These are phyloP conservation scores for Champsocephalus gunnari DNA, from an alignment of 2,797 vertebrate species.

Conservation along the genomic window DNA sequence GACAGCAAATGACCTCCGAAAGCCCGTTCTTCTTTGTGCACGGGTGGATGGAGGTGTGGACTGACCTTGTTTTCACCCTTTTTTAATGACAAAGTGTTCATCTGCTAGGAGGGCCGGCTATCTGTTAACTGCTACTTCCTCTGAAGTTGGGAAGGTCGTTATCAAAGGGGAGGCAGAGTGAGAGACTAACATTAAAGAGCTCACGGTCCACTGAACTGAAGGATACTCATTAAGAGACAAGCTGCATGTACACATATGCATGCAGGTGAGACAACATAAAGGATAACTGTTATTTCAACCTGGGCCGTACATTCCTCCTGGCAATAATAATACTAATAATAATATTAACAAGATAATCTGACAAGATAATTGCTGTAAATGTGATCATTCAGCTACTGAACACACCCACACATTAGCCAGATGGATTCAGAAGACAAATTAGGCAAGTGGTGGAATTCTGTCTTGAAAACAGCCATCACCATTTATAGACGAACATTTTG, in stretches of 20 bases:
- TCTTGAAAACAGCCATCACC: background rate
- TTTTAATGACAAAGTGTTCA: constrained; percentile 49
- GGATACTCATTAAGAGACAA: constrained; percentile 3
- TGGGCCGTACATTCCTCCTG: background rate
- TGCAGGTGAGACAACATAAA: constrained; percentile 15
- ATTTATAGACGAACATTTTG: no score
- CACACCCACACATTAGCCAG: background rate
- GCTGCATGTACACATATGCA: background rate
- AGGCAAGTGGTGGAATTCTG: background rate
- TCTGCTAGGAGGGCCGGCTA: constrained; percentile 16
- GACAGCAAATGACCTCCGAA: constrained; percentile 58
- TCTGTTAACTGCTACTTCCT: constrained; percentile 44
- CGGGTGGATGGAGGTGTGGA: constrained; percentile 47
- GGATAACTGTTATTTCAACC: background rate
- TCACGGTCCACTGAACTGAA: constrained; percentile 10
- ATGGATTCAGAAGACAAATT: background rate
- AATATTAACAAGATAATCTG: background rate
- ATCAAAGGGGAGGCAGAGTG: constrained; percentile 37
- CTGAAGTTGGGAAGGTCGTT: constrained; percentile 38
- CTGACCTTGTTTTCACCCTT: constrained; percentile 65
- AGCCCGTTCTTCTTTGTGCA: constrained; percentile 43
- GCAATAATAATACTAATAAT: background rate
- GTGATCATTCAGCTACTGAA: background rate
- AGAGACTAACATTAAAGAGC: constrained; percentile 23
- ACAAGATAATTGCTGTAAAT: background rate